Percentiles rank a stretch among this genome's conserved stretches.
Evolutionary conservation across 2,113 vertebrate species (phyloP).

Genomic region (Hirundichthys speculiger): DNA sequence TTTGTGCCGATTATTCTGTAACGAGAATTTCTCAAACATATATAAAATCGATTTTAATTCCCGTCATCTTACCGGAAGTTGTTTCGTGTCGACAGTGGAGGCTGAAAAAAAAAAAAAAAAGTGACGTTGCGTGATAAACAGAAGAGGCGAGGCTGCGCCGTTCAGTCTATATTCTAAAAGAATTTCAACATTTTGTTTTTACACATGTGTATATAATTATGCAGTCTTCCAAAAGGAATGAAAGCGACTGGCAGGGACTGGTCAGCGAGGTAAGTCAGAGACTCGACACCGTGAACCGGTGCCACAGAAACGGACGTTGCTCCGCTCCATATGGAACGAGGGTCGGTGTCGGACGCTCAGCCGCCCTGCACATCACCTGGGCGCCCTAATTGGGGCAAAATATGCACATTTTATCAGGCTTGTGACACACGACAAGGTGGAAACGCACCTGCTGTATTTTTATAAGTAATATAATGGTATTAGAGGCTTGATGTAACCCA

Average conservation of each 20-base stretch:
- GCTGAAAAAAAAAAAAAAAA: too few relatives aligned
- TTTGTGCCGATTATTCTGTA: too few relatives aligned
- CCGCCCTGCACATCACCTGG: not conserved
- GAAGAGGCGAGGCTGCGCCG: slow-evolving; percentile 11
- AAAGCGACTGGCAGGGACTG: slow-evolving; percentile 94
- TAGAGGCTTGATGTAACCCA: slow-evolving; percentile 3
- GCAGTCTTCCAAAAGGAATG: slow-evolving; percentile 81
- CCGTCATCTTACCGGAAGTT: slow-evolving; percentile 20
- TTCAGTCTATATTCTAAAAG: not conserved
- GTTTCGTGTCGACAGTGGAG: slow-evolving; percentile 18
- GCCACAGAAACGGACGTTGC: slow-evolving; percentile 6
- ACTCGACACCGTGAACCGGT: not conserved
- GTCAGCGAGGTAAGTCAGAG: slow-evolving; percentile 89
- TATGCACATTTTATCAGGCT: not conserved
- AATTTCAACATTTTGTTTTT: not conserved
- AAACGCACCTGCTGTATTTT: not conserved
- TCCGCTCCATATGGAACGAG: slow-evolving; percentile 57
- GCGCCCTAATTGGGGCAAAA: not conserved
- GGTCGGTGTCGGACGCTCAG: not conserved
- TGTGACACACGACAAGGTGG: not conserved
- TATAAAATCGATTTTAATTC: not conserved
- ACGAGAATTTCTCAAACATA: too few relatives aligned
- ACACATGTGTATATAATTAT: slow-evolving; percentile 20
- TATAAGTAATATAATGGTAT: not conserved
- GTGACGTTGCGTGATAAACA: slow-evolving; percentile 67